Conservation (phyloP, 2,113 vertebrate genomes). For the Suncus etruscus region DNA sequence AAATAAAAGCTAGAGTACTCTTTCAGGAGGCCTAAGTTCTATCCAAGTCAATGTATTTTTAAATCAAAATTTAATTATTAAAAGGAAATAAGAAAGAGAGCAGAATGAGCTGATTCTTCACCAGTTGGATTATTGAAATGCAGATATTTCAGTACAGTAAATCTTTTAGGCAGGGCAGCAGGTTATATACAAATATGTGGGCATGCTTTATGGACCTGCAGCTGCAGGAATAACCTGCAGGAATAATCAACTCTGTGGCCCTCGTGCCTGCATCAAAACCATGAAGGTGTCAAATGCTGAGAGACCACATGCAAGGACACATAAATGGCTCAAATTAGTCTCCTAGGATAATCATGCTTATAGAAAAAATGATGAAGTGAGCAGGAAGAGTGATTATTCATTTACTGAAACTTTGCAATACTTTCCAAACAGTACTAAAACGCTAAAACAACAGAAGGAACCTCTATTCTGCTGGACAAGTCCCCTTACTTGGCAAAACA, state of each 20-base stretch:
- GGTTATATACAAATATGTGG: not conserved
- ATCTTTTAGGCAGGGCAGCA: not conserved
- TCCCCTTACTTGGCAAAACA: not conserved
- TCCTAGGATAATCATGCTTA: slow-evolving; percentile 87
- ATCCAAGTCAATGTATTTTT: not conserved
- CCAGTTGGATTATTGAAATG: not conserved
- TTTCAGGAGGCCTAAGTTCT: not conserved
- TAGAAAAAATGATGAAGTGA: slow-evolving; percentile 88
- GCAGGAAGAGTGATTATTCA: slow-evolving; percentile 86
- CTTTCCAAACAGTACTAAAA: slow-evolving; percentile 82
- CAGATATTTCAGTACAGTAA: not conserved
- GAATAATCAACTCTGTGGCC: not conserved
- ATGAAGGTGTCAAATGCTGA: slow-evolving; percentile 84
- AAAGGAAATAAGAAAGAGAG: not conserved
- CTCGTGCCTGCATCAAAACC: slow-evolving; percentile 73
- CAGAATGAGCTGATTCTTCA: not conserved
- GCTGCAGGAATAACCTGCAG: not conserved
- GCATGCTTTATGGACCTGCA: not conserved
- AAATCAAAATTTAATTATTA: not conserved
- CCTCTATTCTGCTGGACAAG: slow-evolving; percentile 73
- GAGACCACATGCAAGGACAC: slow-evolving; percentile 86
- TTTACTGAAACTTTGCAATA: slow-evolving; percentile 81
- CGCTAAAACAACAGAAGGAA: slow-evolving; percentile 66
- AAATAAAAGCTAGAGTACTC: not conserved
- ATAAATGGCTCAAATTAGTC: slow-evolving; percentile 83